Evolutionary conservation across 2,797 vertebrate species (phyloP), one percentile per base, ranked within the genome.

Genomic region (Centroberyx gerrardi): DNA sequence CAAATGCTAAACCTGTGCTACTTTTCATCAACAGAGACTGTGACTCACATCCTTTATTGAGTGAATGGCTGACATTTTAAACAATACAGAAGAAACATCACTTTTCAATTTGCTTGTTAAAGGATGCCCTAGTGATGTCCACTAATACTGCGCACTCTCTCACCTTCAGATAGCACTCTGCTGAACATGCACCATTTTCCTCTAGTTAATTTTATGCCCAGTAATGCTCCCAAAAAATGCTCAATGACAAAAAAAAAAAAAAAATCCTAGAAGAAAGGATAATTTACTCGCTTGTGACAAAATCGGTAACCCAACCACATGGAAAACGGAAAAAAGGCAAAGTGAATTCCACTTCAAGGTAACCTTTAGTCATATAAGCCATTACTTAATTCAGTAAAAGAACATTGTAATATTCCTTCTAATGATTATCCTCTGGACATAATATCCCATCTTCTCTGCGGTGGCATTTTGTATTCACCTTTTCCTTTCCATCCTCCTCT

Each of bases 61-160:
- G 65, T 62, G 68, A 79, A 59, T n/a, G 76, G 53, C 54, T 86
- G 78, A 51, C 72, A 81, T 87, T 81, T 87, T 40, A 18, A 82
- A 76, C 69, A 65, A 69, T 48, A 52, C 40, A 65, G 56, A 71
- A n/a, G 29, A 67, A 80, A 82, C 62, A 49, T 65, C 31, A 17
- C 27, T 69, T 69, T 63, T 59, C 55, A 31, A 22, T 76, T 66
- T 67, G 27, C 63, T 81, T 42, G 58, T 84, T 78, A 73, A 68
- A 68, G 12, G 27, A 51, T 68, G 48, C 74, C 51, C 69, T 56
- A 2, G 28, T 31, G 55, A 59, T 60, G 46, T 60, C 28, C 53
- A 62, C 5, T 67, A 68, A 38, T 59, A 80, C 54, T 29, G 31
- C 46, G 40, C 18, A 36, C 7, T 49, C 38, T 29, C 28, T 74